Conservation (phyloP, 2,888 invertebrate genomes). For the Eucera pruinosa region DNA sequence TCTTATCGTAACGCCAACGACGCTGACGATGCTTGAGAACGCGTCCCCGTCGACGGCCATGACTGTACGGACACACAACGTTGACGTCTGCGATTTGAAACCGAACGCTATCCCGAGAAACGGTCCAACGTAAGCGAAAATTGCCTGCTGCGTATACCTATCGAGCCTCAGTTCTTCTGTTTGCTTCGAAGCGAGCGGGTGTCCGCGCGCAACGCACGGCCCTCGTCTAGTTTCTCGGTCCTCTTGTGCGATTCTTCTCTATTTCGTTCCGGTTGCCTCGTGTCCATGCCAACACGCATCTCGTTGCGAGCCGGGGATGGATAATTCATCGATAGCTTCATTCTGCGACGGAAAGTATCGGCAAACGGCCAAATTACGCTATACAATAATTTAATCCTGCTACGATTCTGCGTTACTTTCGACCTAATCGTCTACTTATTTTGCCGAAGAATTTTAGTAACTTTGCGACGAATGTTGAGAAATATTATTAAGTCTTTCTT, state of each 20-base stretch:
- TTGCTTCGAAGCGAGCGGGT: slow-evolving; percentile 40
- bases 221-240: no score
- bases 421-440: no score
- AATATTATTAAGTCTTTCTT: no score
- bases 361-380: not conserved
- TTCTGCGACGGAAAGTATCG: slow-evolving; percentile 26
- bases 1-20: slow-evolving; percentile 53
- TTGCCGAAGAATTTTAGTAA: no score
- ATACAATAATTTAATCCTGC: no score
- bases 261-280: no score
- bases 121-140: slow-evolving; percentile 61
- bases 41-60: slow-evolving; percentile 2
- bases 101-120: slow-evolving; percentile 62
- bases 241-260: no score
- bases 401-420: no score
- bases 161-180: slow-evolving; percentile 56
- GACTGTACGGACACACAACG: slow-evolving; percentile 5
- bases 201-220: not conserved
- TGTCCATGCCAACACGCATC: no score
- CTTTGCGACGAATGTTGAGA: no score
- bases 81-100: slow-evolving; percentile 56
- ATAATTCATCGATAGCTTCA: not conserved
- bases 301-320: not conserved
- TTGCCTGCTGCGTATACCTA: not conserved
- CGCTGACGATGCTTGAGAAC: slow-evolving; percentile 68